Evolutionary conservation across 2,797 vertebrate species (phyloP).

Genomic region (Vireo griseus): DNA sequence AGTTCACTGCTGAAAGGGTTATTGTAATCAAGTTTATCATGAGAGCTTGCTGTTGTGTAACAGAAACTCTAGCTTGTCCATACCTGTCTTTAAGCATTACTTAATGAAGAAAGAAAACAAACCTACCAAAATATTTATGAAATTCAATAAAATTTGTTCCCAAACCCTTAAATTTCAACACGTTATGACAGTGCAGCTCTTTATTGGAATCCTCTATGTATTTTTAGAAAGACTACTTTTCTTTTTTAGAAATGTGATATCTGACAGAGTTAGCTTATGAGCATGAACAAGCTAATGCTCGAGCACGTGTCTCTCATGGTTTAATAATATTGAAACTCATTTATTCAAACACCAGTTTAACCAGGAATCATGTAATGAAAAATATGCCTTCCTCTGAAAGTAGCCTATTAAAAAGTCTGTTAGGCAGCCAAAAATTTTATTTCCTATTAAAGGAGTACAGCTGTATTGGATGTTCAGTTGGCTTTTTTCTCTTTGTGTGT

Average conservation of each 20-base stretch:
- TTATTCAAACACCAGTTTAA: not conserved
- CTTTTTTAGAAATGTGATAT: not conserved
- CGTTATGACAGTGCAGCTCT: not conserved
- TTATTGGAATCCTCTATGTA: not conserved
- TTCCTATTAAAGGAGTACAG: not conserved
- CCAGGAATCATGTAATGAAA: not conserved
- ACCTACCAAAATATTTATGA: conserved; percentile 69
- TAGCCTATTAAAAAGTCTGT: not conserved
- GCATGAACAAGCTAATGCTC: not conserved
- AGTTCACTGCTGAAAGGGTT: conserved; percentile 74
- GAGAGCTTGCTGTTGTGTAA: conserved; percentile 79
- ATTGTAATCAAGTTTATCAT: conserved; percentile 78
- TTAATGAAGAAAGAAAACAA: conserved; percentile 75
- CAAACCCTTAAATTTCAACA: conserved; percentile 5
- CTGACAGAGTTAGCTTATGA: not conserved
- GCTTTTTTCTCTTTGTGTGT: not conserved
- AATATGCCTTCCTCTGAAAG: not conserved
- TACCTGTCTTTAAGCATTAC: conserved; percentile 77
- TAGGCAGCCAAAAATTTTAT: not conserved
- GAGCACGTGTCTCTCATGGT: not conserved
- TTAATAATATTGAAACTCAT: not conserved
- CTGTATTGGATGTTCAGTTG: not conserved
- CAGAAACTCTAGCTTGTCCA: conserved; percentile 81
- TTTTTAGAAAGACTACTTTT: not conserved
- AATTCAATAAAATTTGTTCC: conserved; percentile 69